Percentiles rank a stretch among this genome's conserved stretches.
Evolutionary conservation across 2,888 invertebrate genomes (phyloP).

Genomic region (Meganola albula): DNA sequence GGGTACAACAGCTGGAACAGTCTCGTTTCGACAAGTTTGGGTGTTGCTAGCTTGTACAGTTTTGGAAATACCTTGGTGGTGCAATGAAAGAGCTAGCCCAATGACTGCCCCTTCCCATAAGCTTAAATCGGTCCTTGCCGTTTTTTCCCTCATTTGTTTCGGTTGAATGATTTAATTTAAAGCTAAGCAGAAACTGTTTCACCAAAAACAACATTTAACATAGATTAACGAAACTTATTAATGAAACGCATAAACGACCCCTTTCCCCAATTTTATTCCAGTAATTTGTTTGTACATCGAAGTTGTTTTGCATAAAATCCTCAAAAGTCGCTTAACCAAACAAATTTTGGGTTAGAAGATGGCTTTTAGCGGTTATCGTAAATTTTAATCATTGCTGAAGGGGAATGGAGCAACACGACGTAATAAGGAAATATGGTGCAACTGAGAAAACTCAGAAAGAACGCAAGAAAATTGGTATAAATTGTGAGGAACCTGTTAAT

Average conservation of each 20-base stretch:
- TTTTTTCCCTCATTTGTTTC: too few relatives aligned
- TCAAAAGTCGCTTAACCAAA: slow-evolving; percentile 24
- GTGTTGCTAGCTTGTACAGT: too few relatives aligned
- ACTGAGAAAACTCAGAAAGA: slow-evolving; percentile 22
- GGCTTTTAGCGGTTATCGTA: slow-evolving; percentile 35
- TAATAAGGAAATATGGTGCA: slow-evolving; percentile 26
- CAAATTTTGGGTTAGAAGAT: slow-evolving; percentile 33
- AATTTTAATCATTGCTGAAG: slow-evolving; percentile 59
- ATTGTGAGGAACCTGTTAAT: slow-evolving; percentile 17
- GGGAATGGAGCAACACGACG: slow-evolving; percentile 44
- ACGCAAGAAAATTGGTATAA: slow-evolving; percentile 25
- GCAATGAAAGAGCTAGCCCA: too few relatives aligned
- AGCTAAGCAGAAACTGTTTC: too few relatives aligned
- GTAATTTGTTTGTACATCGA: slow-evolving; percentile 23
- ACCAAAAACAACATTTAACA: slow-evolving; percentile 4
- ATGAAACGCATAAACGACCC: slow-evolving; percentile 15
- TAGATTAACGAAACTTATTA: slow-evolving; percentile 10
- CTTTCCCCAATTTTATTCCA: slow-evolving; percentile 11
- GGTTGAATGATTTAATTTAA: too few relatives aligned
- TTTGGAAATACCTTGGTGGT: too few relatives aligned
- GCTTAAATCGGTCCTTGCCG: too few relatives aligned
- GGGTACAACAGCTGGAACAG: too few relatives aligned
- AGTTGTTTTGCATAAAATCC: slow-evolving; percentile 30
- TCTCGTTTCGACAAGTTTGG: too few relatives aligned
- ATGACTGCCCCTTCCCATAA: too few relatives aligned